Evolutionary conservation across 92 coral and sea anemone genomes (phyloP).

Genomic region (Porites rus): DNA sequence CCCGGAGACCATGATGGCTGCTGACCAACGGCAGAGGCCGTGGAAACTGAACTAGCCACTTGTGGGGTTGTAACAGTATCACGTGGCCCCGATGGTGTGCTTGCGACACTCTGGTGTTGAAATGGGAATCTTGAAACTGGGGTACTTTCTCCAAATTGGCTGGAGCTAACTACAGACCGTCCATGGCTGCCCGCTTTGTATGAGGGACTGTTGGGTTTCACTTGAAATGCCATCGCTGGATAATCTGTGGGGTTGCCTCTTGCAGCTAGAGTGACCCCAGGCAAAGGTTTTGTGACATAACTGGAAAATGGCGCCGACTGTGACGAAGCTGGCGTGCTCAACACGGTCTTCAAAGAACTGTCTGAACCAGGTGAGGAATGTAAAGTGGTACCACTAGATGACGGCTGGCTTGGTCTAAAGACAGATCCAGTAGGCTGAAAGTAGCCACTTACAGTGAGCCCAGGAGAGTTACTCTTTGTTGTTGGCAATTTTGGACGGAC

Average conservation of each 20-base stretch:
- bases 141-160: not conserved
- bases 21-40: not conserved
- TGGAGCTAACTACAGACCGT: not conserved
- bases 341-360: not conserved
- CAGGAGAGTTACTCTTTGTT: conserved; percentile 66
- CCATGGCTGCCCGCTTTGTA: not conserved
- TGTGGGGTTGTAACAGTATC: not conserved
- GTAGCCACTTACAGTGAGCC: conserved; percentile 83
- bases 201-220: not conserved
- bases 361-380: not conserved
- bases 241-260: not conserved
- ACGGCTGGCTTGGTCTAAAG: conserved; percentile 76
- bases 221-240: not conserved
- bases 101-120: not conserved
- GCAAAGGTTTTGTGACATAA: conserved; percentile 19
- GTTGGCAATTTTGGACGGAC: conserved; percentile 66
- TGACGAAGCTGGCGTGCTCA: conserved; percentile 4
- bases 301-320: conserved; percentile 32
- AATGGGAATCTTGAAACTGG: not conserved
- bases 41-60: not conserved
- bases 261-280: not conserved
- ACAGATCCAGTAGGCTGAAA: conserved; percentile 90
- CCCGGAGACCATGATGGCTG: not conserved
- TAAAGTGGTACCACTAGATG: conserved; percentile 28
- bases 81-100: not conserved